These are phyloP conservation scores for Pipra filicauda DNA, from an alignment of 2,113 vertebrate species.

Conservation along the genomic window DNA sequence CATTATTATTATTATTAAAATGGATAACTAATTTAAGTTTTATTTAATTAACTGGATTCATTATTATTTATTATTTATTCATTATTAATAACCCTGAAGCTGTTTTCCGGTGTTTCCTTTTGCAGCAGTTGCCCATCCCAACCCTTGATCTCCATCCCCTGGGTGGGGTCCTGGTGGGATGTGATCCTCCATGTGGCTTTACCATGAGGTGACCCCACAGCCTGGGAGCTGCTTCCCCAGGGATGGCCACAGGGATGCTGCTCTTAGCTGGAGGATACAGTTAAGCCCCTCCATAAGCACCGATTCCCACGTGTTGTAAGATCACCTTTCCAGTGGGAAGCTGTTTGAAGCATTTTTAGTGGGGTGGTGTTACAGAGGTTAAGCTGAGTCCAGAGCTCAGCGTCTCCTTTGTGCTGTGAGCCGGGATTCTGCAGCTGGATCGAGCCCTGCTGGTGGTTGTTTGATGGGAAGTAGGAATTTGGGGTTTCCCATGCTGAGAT, in stretches of 20 bases:
- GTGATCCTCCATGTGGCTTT: neutral
- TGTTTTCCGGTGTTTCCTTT: neutral
- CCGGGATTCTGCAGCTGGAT: neutral
- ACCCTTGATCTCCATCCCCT: neutral
- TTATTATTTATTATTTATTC: neutral
- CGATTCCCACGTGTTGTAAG: neutral
- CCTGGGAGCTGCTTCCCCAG: rapidly evolving
- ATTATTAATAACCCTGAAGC: neutral
- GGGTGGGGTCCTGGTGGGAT: neutral
- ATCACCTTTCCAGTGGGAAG: neutral
- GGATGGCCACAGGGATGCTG: rapidly evolving
- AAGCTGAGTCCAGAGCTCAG: neutral
- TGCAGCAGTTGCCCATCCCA: rapidly evolving
- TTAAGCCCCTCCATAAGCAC: neutral
- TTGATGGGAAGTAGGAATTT: neutral
- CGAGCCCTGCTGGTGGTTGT: neutral
- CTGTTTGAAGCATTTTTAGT: neutral
- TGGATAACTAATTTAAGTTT: too few species aligned
- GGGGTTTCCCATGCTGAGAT: neutral
- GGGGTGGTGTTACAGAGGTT: neutral
- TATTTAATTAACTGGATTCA: neutral
- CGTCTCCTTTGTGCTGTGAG: neutral
- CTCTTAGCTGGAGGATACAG: neutral
- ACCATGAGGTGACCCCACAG: neutral
- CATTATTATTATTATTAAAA: too few species aligned